Evolutionary conservation across 2,888 invertebrate genomes (phyloP), one percentile per base, ranked within the genome.

Genomic region (Trachelus troglodyta): DNA sequence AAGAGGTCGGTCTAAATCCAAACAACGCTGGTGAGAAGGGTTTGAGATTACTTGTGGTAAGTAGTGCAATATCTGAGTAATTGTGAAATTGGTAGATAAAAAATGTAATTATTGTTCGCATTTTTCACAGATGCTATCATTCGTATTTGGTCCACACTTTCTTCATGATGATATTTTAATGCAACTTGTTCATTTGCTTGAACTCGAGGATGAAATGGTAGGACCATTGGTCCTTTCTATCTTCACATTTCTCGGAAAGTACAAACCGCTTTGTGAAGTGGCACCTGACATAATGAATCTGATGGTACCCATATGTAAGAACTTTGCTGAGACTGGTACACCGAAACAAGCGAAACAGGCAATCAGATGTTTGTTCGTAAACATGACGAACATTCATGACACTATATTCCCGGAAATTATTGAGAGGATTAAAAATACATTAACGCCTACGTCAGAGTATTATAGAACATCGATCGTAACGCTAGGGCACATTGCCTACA

Each of bases 341-440:
- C 96, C 97, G 1, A 98, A 98, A 91, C 98, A 99, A 92, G 98
- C 98, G 11, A 99, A 99, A 92, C 98, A 98, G 88, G 98, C 99
- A 4, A 96, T 99, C 80, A 95, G 97, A 84, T 99, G 98, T 92
- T 94, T 99, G 77, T 97, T 94, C 91, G 96, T 97, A 74, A 97
- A 98, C 92, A 95, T 96, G 92, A 93, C 93, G 12, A 92, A 92
- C 76, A 92, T 95, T 87, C 95, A 95, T 88, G 96, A 95, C 85
- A 94, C 94, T 77, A 95, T 97, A 84, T 98, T 97, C 92, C 95
- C 96, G 3, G 95, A 96, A 85, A 96, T 97, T 85, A 93, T 98
- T 87, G 97, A 98, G 85, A 94, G 95, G 79, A 92, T 97, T 79
- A 96, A 96, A 88, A 92, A 94, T 12, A 96, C 96, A 69, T 92